Base-by-base conservation (phyloP, 2,888 invertebrate genomes). In the Aporophyla lueneburgensis region DNA sequence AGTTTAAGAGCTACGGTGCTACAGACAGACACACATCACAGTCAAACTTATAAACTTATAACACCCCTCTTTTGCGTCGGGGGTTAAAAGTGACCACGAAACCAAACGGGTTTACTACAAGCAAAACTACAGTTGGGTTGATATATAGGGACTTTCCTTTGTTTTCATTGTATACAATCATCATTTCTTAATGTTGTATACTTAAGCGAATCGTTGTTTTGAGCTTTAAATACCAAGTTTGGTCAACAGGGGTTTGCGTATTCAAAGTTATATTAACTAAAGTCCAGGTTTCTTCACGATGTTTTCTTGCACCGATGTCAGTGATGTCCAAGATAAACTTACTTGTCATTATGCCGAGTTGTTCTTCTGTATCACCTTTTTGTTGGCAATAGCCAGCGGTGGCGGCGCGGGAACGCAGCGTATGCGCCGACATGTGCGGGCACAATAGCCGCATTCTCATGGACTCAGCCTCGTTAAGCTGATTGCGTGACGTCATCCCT, bases 391-490 rank as follows among this genome's bases (percentile, higher is more conserved):
- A 70, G 54, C 53, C 70, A 73, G 70, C 65, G 56, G 78, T 80
- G 83, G 85, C 70, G 80, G 81, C 86, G 85, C 85, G 89, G 89
- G 89, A 88, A 86, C 83, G 90, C 89, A 95, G 92, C 96, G 96
- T 96, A 95, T 95, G 95, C 94, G 93, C 90, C 88, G 90, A 90
- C 93, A 97, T 96, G 96, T 97, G 97, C 95, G 93, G 91, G 84
- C 93, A 97, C 96, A 97, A 96, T 96, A 91, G 95, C 94, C 94
- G 92, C 95, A 96, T 96, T 97, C 96, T 94, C 96, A 97, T 96
- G 96, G 95, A 95, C 94, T 94, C 93, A 93, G 94, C 92, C 94
- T 90, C 94, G 93, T 94, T 97, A 96, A 97, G 96, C 96, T 96
- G 96, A 96, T 96, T 96, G 96, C 95, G 95, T 96, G 95, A 95